Evolutionary conservation across 2,113 vertebrate genomes (phyloP).

Genomic region (Aptenodytes forsteri): DNA sequence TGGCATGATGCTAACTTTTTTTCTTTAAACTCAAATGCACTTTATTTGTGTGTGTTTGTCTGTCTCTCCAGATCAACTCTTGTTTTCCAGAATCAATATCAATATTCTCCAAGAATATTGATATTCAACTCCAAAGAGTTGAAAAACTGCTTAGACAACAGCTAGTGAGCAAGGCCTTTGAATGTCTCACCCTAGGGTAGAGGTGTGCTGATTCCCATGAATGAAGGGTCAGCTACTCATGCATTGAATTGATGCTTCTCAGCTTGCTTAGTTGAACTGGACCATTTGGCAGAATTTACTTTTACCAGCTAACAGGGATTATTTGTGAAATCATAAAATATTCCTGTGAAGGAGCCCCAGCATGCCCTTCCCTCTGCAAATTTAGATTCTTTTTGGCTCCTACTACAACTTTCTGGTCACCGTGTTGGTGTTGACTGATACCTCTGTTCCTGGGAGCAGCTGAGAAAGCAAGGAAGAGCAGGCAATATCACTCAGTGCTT

Average conservation of each 20-base stretch:
- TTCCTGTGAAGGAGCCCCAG: neutral
- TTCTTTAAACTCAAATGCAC: constrained; percentile 41
- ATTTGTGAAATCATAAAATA: neutral
- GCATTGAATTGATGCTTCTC: neutral
- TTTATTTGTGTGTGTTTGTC: constrained; percentile 32
- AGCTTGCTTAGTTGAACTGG: neutral
- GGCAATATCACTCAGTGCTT: neutral
- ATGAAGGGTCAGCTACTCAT: neutral
- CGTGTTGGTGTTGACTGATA: neutral
- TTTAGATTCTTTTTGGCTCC: neutral
- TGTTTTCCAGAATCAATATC: constrained; percentile 51
- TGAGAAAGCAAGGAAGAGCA: neutral
- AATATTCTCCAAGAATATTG: neutral
- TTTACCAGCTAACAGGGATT: neutral
- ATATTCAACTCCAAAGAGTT: neutral
- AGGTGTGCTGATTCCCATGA: neutral
- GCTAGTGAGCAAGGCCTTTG: neutral
- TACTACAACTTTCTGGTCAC: neutral
- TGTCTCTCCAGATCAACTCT: constrained; percentile 19
- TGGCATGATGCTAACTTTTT: constrained; percentile 35
- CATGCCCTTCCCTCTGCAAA: neutral
- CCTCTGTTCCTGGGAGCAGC: neutral
- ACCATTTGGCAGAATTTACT: neutral
- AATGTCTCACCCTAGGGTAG: neutral
- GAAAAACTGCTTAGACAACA: neutral